phyloP scores from a whole-genome alignment of 2,888 invertebrate genomes.

The Sinhomidia bicolor region DNA sequence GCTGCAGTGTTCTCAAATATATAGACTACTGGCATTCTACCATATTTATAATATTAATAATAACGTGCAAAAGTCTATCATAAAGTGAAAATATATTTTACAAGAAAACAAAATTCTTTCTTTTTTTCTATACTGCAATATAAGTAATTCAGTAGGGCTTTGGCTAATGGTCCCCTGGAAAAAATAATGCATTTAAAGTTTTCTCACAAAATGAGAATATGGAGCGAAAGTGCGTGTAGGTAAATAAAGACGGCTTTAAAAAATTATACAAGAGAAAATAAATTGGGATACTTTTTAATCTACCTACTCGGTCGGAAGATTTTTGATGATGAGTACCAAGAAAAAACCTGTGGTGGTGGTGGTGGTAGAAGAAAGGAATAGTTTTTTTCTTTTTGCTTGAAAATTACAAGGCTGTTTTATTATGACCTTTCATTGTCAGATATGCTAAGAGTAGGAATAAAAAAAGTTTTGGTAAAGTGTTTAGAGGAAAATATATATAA shows the following conservation, averaged over 20 bases:
- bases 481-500: background rate
- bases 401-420: background rate
- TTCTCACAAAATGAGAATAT: background rate
- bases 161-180: background rate
- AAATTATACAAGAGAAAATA: background rate
- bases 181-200: constrained; percentile 1
- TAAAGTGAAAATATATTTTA: too few species aligned
- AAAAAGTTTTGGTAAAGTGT: background rate
- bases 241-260: background rate
- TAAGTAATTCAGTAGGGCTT: constrained; percentile 3
- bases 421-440: background rate
- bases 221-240: background rate
- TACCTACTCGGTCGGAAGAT: background rate
- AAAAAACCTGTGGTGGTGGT: too few species aligned
- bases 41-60: too few species aligned
- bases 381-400: background rate
- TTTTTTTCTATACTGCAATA: too few species aligned
- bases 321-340: too few species aligned
- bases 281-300: background rate
- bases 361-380: too few species aligned
- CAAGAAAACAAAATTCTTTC: too few species aligned
- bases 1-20: too few species aligned
- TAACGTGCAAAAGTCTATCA: too few species aligned
- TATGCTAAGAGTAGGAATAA: background rate
- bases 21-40: too few species aligned